phyloP scores from a whole-genome alignment of 2,113 vertebrate genomes.

The Patagioenas fasciata region DNA sequence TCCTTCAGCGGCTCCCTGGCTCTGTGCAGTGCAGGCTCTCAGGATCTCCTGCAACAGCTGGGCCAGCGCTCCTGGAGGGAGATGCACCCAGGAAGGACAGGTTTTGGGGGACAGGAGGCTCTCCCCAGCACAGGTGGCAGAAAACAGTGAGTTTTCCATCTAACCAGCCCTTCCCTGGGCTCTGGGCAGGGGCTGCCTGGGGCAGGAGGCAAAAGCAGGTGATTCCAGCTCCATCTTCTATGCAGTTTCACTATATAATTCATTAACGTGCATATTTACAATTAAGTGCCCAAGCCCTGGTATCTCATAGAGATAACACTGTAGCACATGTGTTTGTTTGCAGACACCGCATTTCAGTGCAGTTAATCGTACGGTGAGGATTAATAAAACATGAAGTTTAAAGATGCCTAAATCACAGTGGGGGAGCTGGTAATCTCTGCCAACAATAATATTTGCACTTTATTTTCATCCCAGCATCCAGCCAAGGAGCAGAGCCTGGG shows the following conservation, averaged over 20 bases:
- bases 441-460: constrained; percentile 51
- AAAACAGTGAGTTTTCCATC: fast-evolving
- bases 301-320: neutral
- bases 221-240: neutral
- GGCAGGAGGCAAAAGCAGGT: neutral
- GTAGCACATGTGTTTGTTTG: neutral
- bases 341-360: neutral
- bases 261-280: fast-evolving
- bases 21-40: neutral
- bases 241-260: neutral
- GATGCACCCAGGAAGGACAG: no score
- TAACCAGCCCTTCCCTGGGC: neutral
- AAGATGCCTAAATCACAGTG: constrained; percentile 25
- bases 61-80: neutral
- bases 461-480: neutral
- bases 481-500: neutral
- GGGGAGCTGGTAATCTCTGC: constrained; percentile 14
- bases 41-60: neutral
- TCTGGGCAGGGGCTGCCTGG: neutral
- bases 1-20: neutral
- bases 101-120: neutral
- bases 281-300: neutral
- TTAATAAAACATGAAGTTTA: constrained; percentile 52
- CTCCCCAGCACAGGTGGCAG: neutral
- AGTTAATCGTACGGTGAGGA: neutral